Evolutionary conservation across 2,888 invertebrate species (phyloP), one percentile per base, ranked within the genome.

Genomic region (Drosophila melanosoma): DNA sequence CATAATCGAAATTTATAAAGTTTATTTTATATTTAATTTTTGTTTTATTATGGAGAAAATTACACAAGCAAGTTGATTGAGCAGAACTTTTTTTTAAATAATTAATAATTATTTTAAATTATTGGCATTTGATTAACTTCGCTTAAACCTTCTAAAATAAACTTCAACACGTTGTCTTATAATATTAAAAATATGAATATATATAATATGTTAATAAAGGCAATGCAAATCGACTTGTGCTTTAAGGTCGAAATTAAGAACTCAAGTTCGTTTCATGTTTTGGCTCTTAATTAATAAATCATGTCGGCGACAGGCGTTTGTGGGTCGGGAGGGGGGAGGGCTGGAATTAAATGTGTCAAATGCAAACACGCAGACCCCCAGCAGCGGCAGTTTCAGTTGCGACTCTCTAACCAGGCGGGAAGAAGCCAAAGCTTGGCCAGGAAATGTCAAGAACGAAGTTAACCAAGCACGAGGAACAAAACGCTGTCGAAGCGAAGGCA

Each of bases 281-380:
- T 73, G 83, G 77, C 82, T 80, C 79, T 83, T 89, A 87, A 91
- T 83, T 90, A 89, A 92, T 91, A 91, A 91, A 91, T 92, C 92
- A 92, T 87, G 80, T 89, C 90, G 83, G 89, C 89, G 89, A 76
- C 84, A 68, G 82, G 67, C 89, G 63, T 17, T n/a, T 17, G 33
- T 2, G 54, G 36, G 17, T 1, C 56, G 23, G 45, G 56, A 45
- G 60, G 23, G 45, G 56, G 49, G 60, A 57, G 83, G 76, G 66
- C 17, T 60, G 77, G 81, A 71, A 83, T 88, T 83, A 84, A 84
- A 91, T 89, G 81, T 91, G 85, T 89, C 89, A 89, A 84, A 86
- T 81, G 79, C 91, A 91, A 84, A 85, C 83, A 87, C 82, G 83
- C 84, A 77, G 85, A 65, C 51, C 51, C 63, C 58, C 48, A 61